Evolutionary conservation across 1,140 invertebrate species (phyloP), one percentile per base, ranked within the genome.

Genomic region (Drosophila neocordata): DNA sequence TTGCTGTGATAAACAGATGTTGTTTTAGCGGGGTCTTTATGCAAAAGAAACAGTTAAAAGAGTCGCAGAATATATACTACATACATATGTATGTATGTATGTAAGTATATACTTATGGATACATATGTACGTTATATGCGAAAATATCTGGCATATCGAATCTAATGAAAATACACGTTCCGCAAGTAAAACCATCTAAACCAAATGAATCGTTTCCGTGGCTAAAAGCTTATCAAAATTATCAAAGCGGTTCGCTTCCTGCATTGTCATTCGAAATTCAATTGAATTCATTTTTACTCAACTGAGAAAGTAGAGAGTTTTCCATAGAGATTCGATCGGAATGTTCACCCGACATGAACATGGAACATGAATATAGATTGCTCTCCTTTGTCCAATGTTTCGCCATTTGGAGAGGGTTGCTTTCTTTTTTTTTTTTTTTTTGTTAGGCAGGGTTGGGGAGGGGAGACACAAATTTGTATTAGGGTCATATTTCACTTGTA

Each of bases 401-500:
- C 48, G 34, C 31, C 48, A 55, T 52, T 64, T 37, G 48, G 38
- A 56, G 51, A 55, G 61, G 74, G 41, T 73, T 66, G 61, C 56
- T 62, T 62, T 53, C 57, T n/a, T 63, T 6, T 70, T 31, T 41
- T 9, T 61, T 31, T 64, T 24, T 61, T 20, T 64, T 18, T 48
- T 15, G 41, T 13, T 20, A 18, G 15, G 5, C 13, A 20, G 15
- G 3, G 18, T 1, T 11, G 15, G 24, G 64, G 56, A 61, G 37
- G 55, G 68, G 67, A 35, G 57, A 65, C 58, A 70, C 73, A 77
- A 78, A 87, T 80, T 90, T 90, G 83, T 90, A 89, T 90, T 90
- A 90, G 88, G 87, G 87, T 90, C 87, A 90, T 90, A 90, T 90
- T 90, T 90, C 87, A 89, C 81, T 88, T 90, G 82, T 87, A 90